Base-by-base conservation (phyloP, 2,797 vertebrate genomes). In the Clarias laeviceps region DNA sequence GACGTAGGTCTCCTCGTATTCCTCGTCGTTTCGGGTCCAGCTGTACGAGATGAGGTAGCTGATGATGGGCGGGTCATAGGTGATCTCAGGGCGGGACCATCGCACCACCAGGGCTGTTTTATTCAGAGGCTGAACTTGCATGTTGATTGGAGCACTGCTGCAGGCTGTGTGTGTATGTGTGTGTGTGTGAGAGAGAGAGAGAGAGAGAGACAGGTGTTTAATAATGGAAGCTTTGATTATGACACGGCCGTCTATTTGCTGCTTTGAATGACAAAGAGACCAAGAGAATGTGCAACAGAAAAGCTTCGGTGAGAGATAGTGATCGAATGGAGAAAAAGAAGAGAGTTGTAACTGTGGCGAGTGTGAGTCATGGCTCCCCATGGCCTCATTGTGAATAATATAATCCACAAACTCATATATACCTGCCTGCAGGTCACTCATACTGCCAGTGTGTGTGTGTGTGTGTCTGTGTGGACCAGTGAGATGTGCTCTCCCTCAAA, bases 1-100 rank as follows among this genome's bases (percentile, higher is more conserved):
- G 6, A 97, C 94, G 87, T 97, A 97, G 0, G 97, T 98, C 92
- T 98, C 97, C 91, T 99, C 98, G 61, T 97, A 98, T 90, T 97
- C 96, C 8, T 97, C 97, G 61, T 99, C 97, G 0, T 99, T 97
- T 93, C 96, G 96, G 70, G 97, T 97, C 98, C 98, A 99, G 94
- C 98, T 99, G 90, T 99, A 99, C 78, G 97, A 99, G 89, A 99
- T 96, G 94, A 97, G 95, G 93, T 97, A 99, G 93, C 96, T 98
- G 91, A 98, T 96, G 93, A 99, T 97, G 0, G 98, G 97, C 0
- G 97, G 97, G 86, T 98, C 97, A 92, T 98, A 99, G 93, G 96
- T 94, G 87, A 94, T 94, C 93, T 98, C 97, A 0, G 97, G 97
- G 61, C 93, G 96, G 73, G 97, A 96, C 97, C 98, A 99, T 87